Evolutionary conservation across 2,113 vertebrate genomes (phyloP).

Genomic region (Chloroceryle aenea): DNA sequence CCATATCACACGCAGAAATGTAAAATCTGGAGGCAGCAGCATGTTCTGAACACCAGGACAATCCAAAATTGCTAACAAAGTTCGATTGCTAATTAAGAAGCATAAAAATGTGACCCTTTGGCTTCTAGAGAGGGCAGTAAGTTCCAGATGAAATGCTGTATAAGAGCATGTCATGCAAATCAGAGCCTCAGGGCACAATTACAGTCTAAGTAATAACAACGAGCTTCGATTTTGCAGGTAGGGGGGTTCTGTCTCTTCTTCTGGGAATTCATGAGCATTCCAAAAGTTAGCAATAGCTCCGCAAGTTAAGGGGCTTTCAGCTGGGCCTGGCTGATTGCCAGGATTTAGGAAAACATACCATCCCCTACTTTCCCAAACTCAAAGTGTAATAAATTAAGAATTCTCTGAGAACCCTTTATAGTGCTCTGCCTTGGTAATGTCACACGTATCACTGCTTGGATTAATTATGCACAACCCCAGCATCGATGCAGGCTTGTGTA

Average conservation of each 20-base stretch:
- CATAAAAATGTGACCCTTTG: neutral
- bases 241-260: neutral
- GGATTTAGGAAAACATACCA: neutral
- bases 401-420: neutral
- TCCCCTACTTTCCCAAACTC: neutral
- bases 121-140: neutral
- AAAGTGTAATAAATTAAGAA: neutral
- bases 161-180: neutral
- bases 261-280: neutral
- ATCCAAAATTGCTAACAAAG: neutral
- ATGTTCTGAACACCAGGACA: neutral
- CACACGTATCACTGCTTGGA: neutral
- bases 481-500: neutral
- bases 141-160: neutral
- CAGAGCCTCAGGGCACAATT: neutral
- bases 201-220: neutral
- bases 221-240: neutral
- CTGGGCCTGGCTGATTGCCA: neutral
- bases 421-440: neutral
- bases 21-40: neutral
- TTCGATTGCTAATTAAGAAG: slow-evolving; percentile 13
- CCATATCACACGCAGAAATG: accelerated
- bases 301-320: neutral
- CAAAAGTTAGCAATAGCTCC: neutral
- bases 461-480: neutral